Evolutionary conservation across 1,140 invertebrate genomes (phyloP).

Genomic region (Trichoplusia ni): DNA sequence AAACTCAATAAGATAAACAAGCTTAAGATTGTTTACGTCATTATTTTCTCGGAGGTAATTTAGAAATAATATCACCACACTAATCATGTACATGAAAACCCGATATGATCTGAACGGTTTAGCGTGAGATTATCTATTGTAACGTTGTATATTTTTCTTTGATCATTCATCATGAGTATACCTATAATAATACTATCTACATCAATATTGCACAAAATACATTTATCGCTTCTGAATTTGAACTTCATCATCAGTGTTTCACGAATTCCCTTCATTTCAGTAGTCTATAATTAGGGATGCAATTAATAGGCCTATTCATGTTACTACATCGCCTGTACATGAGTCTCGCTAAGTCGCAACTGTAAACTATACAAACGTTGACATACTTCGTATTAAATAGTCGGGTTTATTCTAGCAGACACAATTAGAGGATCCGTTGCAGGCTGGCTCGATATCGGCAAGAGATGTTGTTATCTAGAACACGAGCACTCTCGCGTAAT

Average conservation of each 20-base stretch:
- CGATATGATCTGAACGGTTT: too few relatives aligned
- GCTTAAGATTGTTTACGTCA: neutral
- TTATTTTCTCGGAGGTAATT: conserved; percentile 9
- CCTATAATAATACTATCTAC: too few relatives aligned
- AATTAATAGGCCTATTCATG: too few relatives aligned
- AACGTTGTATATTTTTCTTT: too few relatives aligned
- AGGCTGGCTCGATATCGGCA: conserved; percentile 43
- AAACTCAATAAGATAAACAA: conserved; percentile 4
- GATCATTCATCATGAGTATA: too few relatives aligned
- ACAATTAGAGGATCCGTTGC: conserved; percentile 45
- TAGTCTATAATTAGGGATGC: too few relatives aligned
- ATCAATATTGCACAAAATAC: too few relatives aligned
- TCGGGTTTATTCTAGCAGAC: conserved; percentile 33
- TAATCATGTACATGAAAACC: neutral
- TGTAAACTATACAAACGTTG: conserved; percentile 6
- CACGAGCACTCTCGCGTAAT: conserved; percentile 49
- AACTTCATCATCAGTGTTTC: too few relatives aligned
- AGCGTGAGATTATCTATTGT: neutral
- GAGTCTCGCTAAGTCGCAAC: neutral
- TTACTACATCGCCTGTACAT: too few relatives aligned
- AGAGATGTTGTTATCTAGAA: conserved; percentile 49
- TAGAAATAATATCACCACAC: neutral
- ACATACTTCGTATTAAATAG: conserved; percentile 21
- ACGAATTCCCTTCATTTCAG: too few relatives aligned
- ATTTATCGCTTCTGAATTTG: too few relatives aligned